These are phyloP conservation scores for Pseudochaenichthys georgianus DNA, from an alignment of 2,797 vertebrate genomes.

Conservation along the genomic window DNA sequence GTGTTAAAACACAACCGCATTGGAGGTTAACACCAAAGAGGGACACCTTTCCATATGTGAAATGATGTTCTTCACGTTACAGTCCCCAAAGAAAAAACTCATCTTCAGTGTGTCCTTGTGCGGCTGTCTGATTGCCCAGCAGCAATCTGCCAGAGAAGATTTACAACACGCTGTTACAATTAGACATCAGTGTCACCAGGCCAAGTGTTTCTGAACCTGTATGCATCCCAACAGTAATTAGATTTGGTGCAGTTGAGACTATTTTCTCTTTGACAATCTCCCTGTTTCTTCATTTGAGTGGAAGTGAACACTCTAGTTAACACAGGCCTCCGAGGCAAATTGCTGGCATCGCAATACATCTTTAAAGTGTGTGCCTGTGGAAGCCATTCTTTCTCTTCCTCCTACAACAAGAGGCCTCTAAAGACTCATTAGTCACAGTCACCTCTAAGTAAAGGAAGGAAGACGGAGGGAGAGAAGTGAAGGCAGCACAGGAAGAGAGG, in stretches of 20 bases:
- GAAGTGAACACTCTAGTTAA: constrained; percentile 80
- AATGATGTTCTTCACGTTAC: constrained; percentile 6
- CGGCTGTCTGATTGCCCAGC: constrained; percentile 38
- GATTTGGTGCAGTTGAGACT: constrained; percentile 47
- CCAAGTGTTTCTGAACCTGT: constrained; percentile 55
- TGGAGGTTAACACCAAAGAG: background rate
- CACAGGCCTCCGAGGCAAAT: constrained; percentile 77
- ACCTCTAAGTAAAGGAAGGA: constrained; percentile 68
- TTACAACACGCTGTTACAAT: constrained; percentile 56
- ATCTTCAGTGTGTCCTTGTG: constrained; percentile 20
- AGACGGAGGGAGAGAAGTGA: constrained; percentile 45
- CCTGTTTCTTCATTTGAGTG: constrained; percentile 74
- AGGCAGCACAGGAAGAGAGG: constrained; percentile 18
- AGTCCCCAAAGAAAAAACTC: constrained; percentile 19
- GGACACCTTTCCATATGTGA: constrained; percentile 11
- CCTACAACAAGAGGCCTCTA: constrained; percentile 78
- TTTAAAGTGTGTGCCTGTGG: constrained; percentile 71
- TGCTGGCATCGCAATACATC: constrained; percentile 74
- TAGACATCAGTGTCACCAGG: constrained; percentile 48
- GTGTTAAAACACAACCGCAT: background rate
- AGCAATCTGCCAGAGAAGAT: constrained; percentile 46
- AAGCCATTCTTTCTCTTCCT: constrained; percentile 65
- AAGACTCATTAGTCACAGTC: constrained; percentile 83
- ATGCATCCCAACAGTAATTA: constrained; percentile 61
- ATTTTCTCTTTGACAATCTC: constrained; percentile 59